Base-by-base conservation (phyloP, 2,797 vertebrate species). In the Eospalax fontanierii region DNA sequence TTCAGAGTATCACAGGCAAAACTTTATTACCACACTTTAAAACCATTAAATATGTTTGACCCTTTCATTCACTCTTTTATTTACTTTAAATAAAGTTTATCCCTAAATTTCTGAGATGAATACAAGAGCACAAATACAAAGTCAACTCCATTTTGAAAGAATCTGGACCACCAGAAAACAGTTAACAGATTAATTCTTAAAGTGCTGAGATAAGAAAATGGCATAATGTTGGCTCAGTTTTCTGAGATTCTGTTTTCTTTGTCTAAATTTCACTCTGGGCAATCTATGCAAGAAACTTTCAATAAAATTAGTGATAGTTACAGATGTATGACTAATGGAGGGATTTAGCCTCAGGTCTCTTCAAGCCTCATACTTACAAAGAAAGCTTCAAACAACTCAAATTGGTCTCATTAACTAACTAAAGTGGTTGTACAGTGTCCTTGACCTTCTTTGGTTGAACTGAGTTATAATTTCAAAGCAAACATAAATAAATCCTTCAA, bases 31-130 rank as follows among this genome's bases (percentile, higher is more conserved):
- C 40, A 93, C 7, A 80, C 63, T 75, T 75, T 73, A 28, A 91
- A 78, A 40, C n/a, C 63, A 63, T n/a, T 81, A 83, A 89, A 59
- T 89, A 54, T 1, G 3, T 57, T 82, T 96, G 71, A 79, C 16
- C 38, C 1, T 63, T 61, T 22, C 90, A 84, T 50, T 97, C 92
- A 97, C 9, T 82, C 57, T 94, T 85, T 46, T 82, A 85, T 83
- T 74, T 78, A 63, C 66, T 70, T 84, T 96, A 94, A 35, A 79
- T 97, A 87, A 94, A 97, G 66, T 90, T 40, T 95, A 59, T 93
- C 96, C 88, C 93, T 96, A 94, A 97, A 81, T 85, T 95, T 57
- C 54, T 66, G 40, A 85, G 75, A n/a, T n/a, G 96, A 86, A 76
- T 21, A 86, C 93, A 91, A 59, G 35, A 96, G 86, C 50, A 92